Conservation (phyloP, 2,888 invertebrate genomes). For the Himalopsyche tibetana region DNA sequence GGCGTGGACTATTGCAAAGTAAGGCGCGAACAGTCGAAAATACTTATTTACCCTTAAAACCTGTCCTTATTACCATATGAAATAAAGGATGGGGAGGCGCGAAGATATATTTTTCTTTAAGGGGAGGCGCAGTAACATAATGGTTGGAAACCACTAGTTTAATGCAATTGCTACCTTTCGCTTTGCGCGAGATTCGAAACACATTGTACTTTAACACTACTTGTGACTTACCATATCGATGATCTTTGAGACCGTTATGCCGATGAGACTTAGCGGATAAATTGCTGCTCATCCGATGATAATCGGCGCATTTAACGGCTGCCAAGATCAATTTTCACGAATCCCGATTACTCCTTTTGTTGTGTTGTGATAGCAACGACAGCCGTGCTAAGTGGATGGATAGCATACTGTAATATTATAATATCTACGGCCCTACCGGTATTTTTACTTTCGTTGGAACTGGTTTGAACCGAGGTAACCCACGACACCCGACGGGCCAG, state of each 20-base stretch:
- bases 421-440: conserved; percentile 27
- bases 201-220: too few relatives aligned
- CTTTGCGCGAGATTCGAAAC: too few relatives aligned
- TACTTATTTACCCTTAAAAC: too few relatives aligned
- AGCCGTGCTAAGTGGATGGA: conserved; percentile 44
- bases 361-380: conserved; percentile 3
- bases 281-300: conserved; percentile 27
- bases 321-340: conserved; percentile 42
- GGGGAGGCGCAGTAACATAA: too few relatives aligned
- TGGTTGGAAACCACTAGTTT: too few relatives aligned
- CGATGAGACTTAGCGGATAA: not conserved
- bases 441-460: conserved; percentile 65
- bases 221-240: not conserved
- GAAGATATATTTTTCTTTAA: too few relatives aligned
- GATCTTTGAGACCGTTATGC: not conserved
- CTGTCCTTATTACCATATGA: too few relatives aligned
- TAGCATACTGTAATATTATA: not conserved
- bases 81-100: too few relatives aligned
- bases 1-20: too few relatives aligned
- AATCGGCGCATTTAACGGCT: conserved; percentile 44
- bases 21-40: too few relatives aligned
- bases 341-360: conserved; percentile 48
- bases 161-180: not conserved
- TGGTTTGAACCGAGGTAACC: conserved; percentile 59
- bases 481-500: conserved; percentile 47